Percentiles rank a stretch among this genome's conserved stretches.
These are phyloP conservation scores for Porphyrio hochstetteri DNA, from an alignment of 2,113 vertebrate species.

Conservation along the genomic window DNA sequence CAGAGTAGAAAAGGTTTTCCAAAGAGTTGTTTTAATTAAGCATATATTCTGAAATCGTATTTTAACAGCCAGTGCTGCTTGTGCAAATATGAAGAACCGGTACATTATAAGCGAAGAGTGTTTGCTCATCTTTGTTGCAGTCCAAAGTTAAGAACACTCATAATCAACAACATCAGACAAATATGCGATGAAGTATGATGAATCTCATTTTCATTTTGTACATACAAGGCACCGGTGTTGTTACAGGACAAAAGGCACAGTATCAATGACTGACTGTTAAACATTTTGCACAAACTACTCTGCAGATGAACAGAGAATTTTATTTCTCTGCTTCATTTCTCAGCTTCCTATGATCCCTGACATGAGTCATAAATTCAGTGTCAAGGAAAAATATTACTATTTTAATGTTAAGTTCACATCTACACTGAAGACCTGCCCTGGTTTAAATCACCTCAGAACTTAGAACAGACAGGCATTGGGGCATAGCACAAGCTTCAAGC, in stretches of 20 bases:
- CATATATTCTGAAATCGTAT: neutral
- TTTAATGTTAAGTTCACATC: neutral
- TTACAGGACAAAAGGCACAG: neutral
- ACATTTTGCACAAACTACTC: neutral
- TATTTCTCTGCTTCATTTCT: neutral
- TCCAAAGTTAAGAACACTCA: neutral
- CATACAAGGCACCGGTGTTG: neutral
- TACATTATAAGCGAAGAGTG: rapidly evolving
- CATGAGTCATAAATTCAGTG: neutral
- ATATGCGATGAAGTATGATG: neutral
- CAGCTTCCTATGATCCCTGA: neutral
- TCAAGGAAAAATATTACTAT: neutral
- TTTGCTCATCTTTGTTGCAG: neutral
- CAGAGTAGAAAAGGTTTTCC: neutral
- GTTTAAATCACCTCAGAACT: neutral
- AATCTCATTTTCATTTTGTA: neutral
- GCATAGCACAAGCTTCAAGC: neutral
- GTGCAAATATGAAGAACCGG: neutral
- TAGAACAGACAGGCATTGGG: neutral
- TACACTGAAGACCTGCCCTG: neutral
- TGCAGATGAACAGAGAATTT: neutral
- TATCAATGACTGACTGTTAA: neutral
- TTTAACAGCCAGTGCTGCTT: neutral
- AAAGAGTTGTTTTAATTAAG: neutral
- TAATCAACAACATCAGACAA: neutral